Evolutionary conservation across 35 echinoderm and acorn worm species (phyloP), one percentile per base, ranked within the genome.

Genomic region (Ptychodera flava): DNA sequence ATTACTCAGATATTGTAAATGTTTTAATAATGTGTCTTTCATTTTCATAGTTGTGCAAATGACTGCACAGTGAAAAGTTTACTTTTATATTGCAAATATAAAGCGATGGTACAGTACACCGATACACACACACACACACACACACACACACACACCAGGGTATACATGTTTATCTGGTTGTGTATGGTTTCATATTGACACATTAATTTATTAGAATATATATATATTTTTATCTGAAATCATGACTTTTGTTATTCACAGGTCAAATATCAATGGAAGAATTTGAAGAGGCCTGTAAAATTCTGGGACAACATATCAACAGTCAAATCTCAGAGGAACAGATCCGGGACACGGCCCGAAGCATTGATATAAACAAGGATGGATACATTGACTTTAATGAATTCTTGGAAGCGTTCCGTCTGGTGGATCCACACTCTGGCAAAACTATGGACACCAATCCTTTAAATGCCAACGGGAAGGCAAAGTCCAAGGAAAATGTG

Each of bases 351-450:
- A 99, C 94, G 96, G 96, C 96, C 0, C 82, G 84, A 29, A 90
- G 91, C 76, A 94, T 99, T 32, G 96, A 99, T 86, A 94, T 99
- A 52, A 99, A 99, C 89, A 94, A 94, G 38, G 96, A 94, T 33
- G 92, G 96, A 33, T 86, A 90, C 78, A 99, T 99, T 30, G 96
- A 99, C 78, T 99, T 99, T 80, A 99, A 99, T 85, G 96, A 99
- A 85, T 99, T 99, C 53, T 82, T 99, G 1, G 96, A 97, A 85
- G 96, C 96, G 14, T 99, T 99, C 85, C 90, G 96, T 45, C 80
- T 99, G 31, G 93, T 94, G 12, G 96, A 99, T 84, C 88, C 89
- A 0, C 87, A 94, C 45, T 64, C 45, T 64, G 45, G 45, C 6
- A 64, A 64, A 64, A 6, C 45, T 12, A 64, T 64, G 6, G 45